Percentiles rank a stretch among this genome's conserved stretches.
Evolutionary conservation across 2,888 invertebrate species (phyloP).

Genomic region (Stegophylla sp.): DNA sequence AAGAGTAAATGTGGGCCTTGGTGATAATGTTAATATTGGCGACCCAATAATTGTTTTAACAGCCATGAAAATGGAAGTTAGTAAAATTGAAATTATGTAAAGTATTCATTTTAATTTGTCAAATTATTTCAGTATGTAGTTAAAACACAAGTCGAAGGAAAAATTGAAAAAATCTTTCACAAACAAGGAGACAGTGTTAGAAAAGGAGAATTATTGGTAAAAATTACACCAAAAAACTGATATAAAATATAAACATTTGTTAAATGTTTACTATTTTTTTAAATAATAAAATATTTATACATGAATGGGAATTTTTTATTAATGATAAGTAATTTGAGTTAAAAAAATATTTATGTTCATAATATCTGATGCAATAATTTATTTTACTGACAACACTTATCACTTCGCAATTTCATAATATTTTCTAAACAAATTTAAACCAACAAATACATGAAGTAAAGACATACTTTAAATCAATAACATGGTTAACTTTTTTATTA

Average conservation of each 20-base stretch:
- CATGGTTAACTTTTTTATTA: no score
- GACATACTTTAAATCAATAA: no score
- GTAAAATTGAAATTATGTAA: not conserved
- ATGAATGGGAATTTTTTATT: no score
- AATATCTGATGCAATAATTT: no score
- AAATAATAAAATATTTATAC: not conserved
- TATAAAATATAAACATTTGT: not conserved
- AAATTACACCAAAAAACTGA: slow-evolving; percentile 61
- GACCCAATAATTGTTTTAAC: slow-evolving; percentile 92
- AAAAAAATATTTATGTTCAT: no score
- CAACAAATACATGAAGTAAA: no score
- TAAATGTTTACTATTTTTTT: not conserved
- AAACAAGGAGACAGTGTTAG: slow-evolving; percentile 82
- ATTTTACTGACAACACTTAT: no score
- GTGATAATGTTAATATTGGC: slow-evolving; percentile 83
- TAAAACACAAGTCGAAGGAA: slow-evolving; percentile 80
- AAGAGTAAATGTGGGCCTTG: slow-evolving; percentile 82
- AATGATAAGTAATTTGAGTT: no score
- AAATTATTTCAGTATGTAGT: slow-evolving; percentile 76
- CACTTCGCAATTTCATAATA: no score
- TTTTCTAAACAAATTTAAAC: no score
- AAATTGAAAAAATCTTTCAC: slow-evolving; percentile 75
- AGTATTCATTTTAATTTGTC: slow-evolving; percentile 21
- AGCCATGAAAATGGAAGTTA: slow-evolving; percentile 99
- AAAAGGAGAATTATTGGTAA: slow-evolving; percentile 71